Evolutionary conservation across 2,113 vertebrate species (phyloP).

Genomic region (Chelonoidis abingdonii): DNA sequence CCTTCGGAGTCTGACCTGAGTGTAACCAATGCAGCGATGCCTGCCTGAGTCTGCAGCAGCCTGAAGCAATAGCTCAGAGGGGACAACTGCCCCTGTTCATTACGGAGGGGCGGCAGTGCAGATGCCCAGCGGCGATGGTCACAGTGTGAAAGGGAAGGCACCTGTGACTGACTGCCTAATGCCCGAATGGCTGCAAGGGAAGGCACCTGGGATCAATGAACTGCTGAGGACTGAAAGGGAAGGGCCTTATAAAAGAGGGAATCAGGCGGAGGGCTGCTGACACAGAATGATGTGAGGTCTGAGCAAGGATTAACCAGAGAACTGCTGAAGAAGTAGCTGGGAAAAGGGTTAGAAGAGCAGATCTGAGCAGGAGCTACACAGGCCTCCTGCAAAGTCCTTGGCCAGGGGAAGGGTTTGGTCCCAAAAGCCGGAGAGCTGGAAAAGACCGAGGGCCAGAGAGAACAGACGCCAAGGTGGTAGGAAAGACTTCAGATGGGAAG

Average conservation of each 20-base stretch:
- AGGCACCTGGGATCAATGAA: neutral
- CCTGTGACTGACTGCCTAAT: too few species aligned
- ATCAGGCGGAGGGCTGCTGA: neutral
- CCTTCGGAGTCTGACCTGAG: neutral
- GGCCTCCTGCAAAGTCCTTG: neutral
- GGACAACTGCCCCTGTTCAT: neutral
- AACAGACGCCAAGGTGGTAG: neutral
- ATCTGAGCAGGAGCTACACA: neutral
- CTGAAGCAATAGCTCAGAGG: neutral
- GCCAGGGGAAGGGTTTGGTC: neutral
- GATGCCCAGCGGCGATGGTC: neutral
- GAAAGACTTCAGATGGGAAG: neutral
- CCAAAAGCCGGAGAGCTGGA: neutral
- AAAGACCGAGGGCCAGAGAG: neutral
- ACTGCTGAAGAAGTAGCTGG: neutral
- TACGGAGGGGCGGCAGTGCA: too few species aligned
- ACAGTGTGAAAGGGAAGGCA: neutral
- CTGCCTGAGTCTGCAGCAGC: neutral
- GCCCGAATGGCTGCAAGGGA: neutral
- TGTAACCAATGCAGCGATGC: too few species aligned
- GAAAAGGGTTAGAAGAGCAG: neutral
- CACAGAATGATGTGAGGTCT: neutral
- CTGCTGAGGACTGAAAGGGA: neutral
- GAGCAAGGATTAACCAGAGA: neutral
- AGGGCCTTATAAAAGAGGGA: neutral